Evolutionary conservation across 2,888 invertebrate genomes (phyloP).

Genomic region (Hemaris fuciformis): DNA sequence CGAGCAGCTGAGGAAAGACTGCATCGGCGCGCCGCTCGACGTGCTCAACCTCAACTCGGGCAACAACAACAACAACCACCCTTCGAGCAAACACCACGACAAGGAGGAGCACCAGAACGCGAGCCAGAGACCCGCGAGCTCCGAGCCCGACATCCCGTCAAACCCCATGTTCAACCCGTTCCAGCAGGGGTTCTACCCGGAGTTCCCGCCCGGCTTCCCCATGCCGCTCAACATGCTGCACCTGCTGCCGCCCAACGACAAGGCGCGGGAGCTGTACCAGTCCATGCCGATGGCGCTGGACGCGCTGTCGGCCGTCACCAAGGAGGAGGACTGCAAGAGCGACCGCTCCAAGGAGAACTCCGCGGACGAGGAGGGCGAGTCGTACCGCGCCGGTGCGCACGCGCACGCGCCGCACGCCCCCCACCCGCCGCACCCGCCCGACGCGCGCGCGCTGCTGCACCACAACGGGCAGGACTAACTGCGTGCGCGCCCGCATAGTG

Average conservation of each 20-base stretch:
- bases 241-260: conserved; percentile 89
- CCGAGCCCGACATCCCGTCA: conserved; percentile 84
- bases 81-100: conserved; percentile 79
- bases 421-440: conserved; percentile 81
- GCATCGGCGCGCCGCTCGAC: conserved; percentile 91
- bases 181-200: conserved; percentile 91
- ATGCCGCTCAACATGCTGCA: conserved; percentile 93
- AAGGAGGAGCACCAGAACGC: conserved; percentile 72
- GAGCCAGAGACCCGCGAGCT: conserved; percentile 84
- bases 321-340: conserved; percentile 85
- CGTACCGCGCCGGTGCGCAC: conserved; percentile 54
- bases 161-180: conserved; percentile 89
- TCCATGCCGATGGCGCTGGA: conserved; percentile 80
- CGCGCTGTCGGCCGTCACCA: conserved; percentile 73
- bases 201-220: conserved; percentile 90
- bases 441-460: conserved; percentile 85
- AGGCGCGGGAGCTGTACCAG: conserved; percentile 84
- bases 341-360: conserved; percentile 83
- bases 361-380: conserved; percentile 81
- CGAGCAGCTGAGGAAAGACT: conserved; percentile 93
- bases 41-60: conserved; percentile 84
- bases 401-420: conserved; percentile 34
- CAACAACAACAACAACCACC: conserved; percentile 82
- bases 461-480: conserved; percentile 90
- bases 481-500: conserved; percentile 14